Conservation (phyloP, 2,888 invertebrate genomes). For the Stictocephala bisonia region DNA sequence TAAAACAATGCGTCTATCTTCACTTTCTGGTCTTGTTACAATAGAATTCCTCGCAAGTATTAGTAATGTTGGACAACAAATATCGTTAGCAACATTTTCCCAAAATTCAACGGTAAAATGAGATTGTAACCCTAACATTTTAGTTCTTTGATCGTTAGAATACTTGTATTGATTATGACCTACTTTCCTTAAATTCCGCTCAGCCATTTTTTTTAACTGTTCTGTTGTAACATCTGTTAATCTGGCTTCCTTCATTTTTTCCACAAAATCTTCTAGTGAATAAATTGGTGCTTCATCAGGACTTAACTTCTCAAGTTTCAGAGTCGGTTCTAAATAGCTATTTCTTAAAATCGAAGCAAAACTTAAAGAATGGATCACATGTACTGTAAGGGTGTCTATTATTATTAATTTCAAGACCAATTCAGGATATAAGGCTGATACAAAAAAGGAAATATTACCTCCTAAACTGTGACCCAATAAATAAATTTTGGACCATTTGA, state of each 20-base stretch:
- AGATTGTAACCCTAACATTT: constrained; percentile 51
- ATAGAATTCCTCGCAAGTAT: constrained; percentile 52
- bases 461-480: constrained; percentile 65
- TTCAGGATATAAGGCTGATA: constrained; percentile 59
- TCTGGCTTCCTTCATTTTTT: constrained; percentile 52
- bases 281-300: constrained; percentile 57
- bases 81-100: constrained; percentile 50
- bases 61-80: constrained; percentile 53
- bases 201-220: constrained; percentile 55
- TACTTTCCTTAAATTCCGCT: constrained; percentile 51
- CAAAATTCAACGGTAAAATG: constrained; percentile 54
- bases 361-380: constrained; percentile 47
- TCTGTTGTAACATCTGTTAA: constrained; percentile 54
- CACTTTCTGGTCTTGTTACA: background rate
- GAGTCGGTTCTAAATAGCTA: constrained; percentile 3
- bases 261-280: constrained; percentile 55
- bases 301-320: constrained; percentile 50
- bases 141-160: constrained; percentile 61
- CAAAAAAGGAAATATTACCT: constrained; percentile 61
- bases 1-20: constrained; percentile 41
- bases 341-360: constrained; percentile 51
- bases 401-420: constrained; percentile 61
- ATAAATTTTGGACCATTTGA: constrained; percentile 63
- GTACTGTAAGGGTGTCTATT: constrained; percentile 61
- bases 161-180: constrained; percentile 57